Evolutionary conservation across 1,140 invertebrate genomes (phyloP).

Genomic region (Paraescarpia echinospica): DNA sequence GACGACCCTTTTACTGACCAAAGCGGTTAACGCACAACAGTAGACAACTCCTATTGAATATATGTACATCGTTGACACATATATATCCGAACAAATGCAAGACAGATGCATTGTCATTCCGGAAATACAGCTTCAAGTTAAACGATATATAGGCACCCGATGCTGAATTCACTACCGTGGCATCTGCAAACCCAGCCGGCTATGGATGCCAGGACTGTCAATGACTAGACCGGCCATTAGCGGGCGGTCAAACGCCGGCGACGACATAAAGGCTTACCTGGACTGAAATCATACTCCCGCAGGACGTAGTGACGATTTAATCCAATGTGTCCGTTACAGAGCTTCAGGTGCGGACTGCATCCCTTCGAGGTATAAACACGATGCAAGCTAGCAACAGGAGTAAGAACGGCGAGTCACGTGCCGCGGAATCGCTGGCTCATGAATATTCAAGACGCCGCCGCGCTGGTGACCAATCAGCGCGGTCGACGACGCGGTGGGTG

Average conservation of each 20-base stretch:
- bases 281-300: not conserved
- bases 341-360: not conserved
- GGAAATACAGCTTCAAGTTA: not conserved
- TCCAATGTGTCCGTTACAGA: not conserved
- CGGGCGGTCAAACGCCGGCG: not conserved
- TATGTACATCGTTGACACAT: not conserved
- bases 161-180: not conserved
- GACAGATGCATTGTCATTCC: not conserved
- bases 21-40: not conserved
- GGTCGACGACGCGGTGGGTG: not conserved
- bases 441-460: not conserved
- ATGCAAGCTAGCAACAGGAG: not conserved
- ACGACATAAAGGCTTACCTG: not conserved
- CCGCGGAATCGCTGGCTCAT: not conserved
- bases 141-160: not conserved
- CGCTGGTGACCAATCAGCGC: not conserved
- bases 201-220: not conserved
- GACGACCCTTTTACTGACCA: not conserved
- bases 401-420: not conserved
- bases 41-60: not conserved
- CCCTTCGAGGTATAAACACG: conserved; percentile 3
- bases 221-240: not conserved
- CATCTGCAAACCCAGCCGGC: not conserved
- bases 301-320: not conserved
- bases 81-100: not conserved